Evolutionary conservation across 2,888 invertebrate species (phyloP).

Genomic region (Onthophagus sagittarius): DNA sequence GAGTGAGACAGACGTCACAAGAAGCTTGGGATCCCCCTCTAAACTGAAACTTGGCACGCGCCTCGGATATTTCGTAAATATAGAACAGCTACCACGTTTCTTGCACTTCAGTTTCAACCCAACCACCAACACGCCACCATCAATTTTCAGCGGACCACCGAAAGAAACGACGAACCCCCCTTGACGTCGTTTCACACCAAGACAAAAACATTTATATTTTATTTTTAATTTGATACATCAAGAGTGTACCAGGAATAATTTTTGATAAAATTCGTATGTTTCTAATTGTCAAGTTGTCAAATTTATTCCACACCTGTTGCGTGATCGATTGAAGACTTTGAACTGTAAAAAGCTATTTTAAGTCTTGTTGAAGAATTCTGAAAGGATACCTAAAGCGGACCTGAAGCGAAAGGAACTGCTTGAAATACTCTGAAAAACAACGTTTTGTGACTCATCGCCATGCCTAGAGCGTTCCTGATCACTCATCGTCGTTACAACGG

Average conservation of each 20-base stretch:
- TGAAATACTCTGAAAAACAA: background rate
- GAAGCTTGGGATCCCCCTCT: slow-evolving; percentile 33
- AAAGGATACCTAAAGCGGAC: background rate
- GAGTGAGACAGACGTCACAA: slow-evolving; percentile 23
- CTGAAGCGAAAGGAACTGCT: background rate
- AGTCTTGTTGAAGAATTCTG: background rate
- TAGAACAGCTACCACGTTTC: slow-evolving; percentile 48
- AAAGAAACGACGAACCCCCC: background rate
- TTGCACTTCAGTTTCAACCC: slow-evolving; percentile 42
- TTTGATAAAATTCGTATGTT: background rate
- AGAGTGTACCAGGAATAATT: background rate
- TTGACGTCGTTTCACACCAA: background rate
- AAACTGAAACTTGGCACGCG: slow-evolving; percentile 50
- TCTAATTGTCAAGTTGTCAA: slow-evolving; percentile 30
- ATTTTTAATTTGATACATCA: slow-evolving; percentile 3
- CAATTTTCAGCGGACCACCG: background rate
- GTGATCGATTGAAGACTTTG: background rate
- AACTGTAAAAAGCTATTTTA: background rate
- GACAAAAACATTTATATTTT: background rate
- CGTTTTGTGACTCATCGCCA: slow-evolving; percentile 35
- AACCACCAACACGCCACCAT: slow-evolving; percentile 27
- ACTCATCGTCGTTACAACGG: slow-evolving; percentile 57
- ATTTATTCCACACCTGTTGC: slow-evolving; percentile 31
- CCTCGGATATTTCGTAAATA: slow-evolving; percentile 46
- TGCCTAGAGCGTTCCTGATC: slow-evolving; percentile 64